These are phyloP conservation scores for Littorina saxatilis DNA, from an alignment of 1,140 invertebrate genomes.

Conservation along the genomic window DNA sequence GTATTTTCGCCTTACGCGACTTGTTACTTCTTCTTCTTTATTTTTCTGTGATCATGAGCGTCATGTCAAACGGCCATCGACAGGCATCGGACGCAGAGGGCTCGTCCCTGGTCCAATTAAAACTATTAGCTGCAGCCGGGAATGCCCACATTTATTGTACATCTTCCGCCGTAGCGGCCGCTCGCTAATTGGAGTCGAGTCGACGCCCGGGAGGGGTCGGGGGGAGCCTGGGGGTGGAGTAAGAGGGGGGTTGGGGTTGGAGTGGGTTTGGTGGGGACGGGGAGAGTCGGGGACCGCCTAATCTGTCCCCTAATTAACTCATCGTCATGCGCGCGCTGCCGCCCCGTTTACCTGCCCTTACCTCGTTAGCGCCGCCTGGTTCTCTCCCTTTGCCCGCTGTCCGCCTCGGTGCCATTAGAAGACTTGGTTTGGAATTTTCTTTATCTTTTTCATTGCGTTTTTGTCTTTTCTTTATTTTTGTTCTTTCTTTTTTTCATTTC, in stretches of 20 bases:
- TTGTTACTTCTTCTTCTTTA: too few relatives aligned
- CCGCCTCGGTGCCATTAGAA: too few relatives aligned
- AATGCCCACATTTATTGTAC: constrained; percentile 26
- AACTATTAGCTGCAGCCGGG: constrained; percentile 25
- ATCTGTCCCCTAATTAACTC: constrained; percentile 31
- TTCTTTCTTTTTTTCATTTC: too few relatives aligned
- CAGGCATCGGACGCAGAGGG: background rate
- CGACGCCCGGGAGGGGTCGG: too few relatives aligned
- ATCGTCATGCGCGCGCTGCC: constrained; percentile 10
- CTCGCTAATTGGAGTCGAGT: constrained; percentile 16
- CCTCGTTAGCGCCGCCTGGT: background rate
- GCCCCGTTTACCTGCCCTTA: constrained; percentile 5
- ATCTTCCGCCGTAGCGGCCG: background rate
- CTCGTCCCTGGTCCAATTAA: constrained; percentile 23
- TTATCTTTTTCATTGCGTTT: too few relatives aligned
- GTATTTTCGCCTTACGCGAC: too few relatives aligned
- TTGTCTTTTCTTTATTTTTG: too few relatives aligned
- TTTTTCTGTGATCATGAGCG: too few relatives aligned
- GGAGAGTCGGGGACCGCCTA: background rate
- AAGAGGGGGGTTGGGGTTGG: too few relatives aligned
- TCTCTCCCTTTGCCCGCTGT: background rate
- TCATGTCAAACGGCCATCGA: background rate
- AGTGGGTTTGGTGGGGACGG: background rate
- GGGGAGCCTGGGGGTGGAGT: too few relatives aligned
- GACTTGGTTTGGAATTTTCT: too few relatives aligned